Evolutionary conservation across 1,140 invertebrate species (phyloP).

Genomic region (Bombus difficillimus): DNA sequence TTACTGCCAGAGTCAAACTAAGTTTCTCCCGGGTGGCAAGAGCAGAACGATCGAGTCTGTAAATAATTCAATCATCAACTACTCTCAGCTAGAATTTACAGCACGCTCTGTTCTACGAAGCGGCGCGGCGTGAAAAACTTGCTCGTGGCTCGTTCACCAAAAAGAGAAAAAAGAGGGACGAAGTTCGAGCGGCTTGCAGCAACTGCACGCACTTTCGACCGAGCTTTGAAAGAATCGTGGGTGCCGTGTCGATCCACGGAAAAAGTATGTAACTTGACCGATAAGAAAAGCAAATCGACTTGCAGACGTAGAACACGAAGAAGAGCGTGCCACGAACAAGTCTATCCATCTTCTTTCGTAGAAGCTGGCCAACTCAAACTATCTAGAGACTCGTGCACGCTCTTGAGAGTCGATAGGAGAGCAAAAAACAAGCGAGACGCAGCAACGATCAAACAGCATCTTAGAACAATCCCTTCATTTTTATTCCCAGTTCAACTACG

Average conservation of each 20-base stretch:
- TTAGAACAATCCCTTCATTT: slow-evolving; percentile 46
- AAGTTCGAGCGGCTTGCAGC: background rate
- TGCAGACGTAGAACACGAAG: background rate
- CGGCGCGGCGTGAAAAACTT: slow-evolving; percentile 20
- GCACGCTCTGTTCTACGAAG: slow-evolving; percentile 30
- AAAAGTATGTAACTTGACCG: slow-evolving; percentile 6
- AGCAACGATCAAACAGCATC: slow-evolving; percentile 42
- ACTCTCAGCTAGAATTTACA: background rate
- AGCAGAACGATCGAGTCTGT: slow-evolving; percentile 15
- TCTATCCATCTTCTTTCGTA: slow-evolving; percentile 62
- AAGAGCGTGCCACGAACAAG: slow-evolving; percentile 57
- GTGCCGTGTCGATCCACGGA: background rate
- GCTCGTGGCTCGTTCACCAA: background rate
- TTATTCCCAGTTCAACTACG: slow-evolving; percentile 17
- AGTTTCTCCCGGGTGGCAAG: background rate
- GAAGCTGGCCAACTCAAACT: slow-evolving; percentile 51
- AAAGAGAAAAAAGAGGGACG: no score
- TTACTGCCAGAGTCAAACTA: background rate
- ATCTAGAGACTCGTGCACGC: slow-evolving; percentile 23
- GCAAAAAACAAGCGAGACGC: background rate
- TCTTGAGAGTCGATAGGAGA: background rate
- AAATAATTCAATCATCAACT: slow-evolving; percentile 46
- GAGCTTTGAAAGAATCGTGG: background rate
- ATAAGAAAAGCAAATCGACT: background rate
- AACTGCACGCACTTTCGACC: slow-evolving; percentile 14